Conservation (phyloP, 1,140 invertebrate genomes). For the Penaeus indicus region DNA sequence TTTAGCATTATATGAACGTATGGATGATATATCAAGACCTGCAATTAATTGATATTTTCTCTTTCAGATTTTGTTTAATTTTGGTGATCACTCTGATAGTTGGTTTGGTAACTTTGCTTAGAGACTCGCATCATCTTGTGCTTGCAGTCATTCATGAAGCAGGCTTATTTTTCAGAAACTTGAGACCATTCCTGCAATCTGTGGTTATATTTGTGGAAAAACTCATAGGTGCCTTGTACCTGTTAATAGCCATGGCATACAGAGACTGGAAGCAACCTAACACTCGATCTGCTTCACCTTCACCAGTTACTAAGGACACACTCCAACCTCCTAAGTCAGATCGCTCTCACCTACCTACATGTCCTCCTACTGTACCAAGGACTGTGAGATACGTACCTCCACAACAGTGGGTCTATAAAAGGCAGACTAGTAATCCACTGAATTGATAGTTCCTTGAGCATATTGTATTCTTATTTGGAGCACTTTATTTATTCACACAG, state of each 20-base stretch:
- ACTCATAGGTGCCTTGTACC: constrained; percentile 48
- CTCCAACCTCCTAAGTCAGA: background rate
- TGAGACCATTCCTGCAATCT: constrained; percentile 49
- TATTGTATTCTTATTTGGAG: too few relatives aligned
- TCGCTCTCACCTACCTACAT: background rate
- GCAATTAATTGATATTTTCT: too few relatives aligned
- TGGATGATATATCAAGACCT: too few relatives aligned
- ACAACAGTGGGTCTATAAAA: constrained; percentile 47
- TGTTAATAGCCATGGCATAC: constrained; percentile 52
- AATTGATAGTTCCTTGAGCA: too few relatives aligned
- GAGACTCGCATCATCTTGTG: constrained; percentile 19
- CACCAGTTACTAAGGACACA: background rate
- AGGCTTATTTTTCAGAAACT: constrained; percentile 43
- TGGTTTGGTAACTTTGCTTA: constrained; percentile 40
- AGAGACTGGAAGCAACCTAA: constrained; percentile 30
- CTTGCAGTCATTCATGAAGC: constrained; percentile 28
- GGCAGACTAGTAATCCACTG: too few relatives aligned
- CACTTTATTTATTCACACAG: too few relatives aligned
- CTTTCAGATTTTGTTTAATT: constrained; percentile 38
- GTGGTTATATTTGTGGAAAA: constrained; percentile 41
- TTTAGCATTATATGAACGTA: background rate
- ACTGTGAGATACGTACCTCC: constrained; percentile 46
- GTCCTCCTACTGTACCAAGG: background rate
- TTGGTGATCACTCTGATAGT: constrained; percentile 48
- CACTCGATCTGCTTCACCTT: background rate